Percentiles rank a stretch among this genome's conserved stretches.
Conservation (phyloP, 2,113 vertebrate species). For the Noturus placidus region DNA sequence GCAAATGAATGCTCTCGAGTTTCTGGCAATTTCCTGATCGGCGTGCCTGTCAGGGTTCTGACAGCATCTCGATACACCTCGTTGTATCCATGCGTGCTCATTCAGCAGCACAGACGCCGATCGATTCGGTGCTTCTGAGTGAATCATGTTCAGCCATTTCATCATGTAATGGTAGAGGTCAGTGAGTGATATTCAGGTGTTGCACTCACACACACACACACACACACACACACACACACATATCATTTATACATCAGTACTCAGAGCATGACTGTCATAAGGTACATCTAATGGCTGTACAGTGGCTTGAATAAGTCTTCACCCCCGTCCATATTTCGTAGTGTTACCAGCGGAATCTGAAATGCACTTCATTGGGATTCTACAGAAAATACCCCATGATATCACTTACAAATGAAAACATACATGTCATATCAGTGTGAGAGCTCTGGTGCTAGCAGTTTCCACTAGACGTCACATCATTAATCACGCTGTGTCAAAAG, state of each 20-base stretch:
- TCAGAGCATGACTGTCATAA: background rate
- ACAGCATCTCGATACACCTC: slow-evolving; percentile 17
- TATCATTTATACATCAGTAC: background rate
- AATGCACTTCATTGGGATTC: no score
- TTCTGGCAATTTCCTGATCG: background rate
- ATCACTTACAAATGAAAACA: no score
- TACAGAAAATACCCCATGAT: no score
- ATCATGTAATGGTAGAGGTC: slow-evolving; percentile 8
- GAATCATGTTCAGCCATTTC: background rate
- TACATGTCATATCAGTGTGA: no score
- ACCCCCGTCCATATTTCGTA: background rate
- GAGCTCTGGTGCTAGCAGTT: no score
- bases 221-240: background rate
- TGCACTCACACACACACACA: background rate
- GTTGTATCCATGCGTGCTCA: slow-evolving; percentile 1
- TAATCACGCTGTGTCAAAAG: no score
- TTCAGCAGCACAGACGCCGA: background rate
- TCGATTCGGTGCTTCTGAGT: background rate
- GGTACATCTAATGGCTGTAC: background rate
- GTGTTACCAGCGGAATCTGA: background rate
- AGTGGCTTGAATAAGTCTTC: background rate
- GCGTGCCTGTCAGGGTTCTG: background rate
- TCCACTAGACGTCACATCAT: no score
- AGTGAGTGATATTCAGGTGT: background rate
- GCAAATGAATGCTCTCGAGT: background rate